Evolutionary conservation across 2,113 vertebrate species (phyloP).

Genomic region (Haliaeetus leucogaster): DNA sequence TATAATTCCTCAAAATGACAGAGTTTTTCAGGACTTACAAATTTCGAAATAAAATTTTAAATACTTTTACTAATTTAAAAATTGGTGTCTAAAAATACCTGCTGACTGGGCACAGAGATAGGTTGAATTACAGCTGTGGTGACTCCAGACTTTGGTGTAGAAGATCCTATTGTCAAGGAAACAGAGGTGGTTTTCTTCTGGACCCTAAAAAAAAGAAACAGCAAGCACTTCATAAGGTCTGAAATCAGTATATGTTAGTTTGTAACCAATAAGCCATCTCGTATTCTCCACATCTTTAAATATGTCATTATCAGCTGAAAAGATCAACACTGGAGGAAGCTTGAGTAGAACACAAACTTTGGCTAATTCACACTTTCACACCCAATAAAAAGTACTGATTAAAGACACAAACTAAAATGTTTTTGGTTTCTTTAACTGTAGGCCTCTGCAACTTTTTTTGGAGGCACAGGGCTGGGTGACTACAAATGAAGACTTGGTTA

Average conservation of each 20-base stretch:
- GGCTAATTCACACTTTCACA: background rate
- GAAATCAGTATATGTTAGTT: background rate
- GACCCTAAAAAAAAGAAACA: conserved; percentile 69
- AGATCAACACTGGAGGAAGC: background rate
- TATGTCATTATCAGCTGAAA: background rate
- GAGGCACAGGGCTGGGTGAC: background rate
- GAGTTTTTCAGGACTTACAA: background rate
- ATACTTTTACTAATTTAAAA: background rate
- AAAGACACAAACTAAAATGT: background rate
- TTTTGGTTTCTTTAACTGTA: background rate
- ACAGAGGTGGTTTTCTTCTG: conserved; percentile 95
- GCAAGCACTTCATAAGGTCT: background rate
- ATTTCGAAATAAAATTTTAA: background rate
- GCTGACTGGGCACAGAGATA: conserved; percentile 79
- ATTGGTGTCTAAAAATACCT: conserved; percentile 60
- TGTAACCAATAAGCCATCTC: background rate
- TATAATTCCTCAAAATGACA: background rate
- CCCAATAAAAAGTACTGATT: background rate
- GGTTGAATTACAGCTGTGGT: conserved; percentile 91
- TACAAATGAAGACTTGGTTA: background rate
- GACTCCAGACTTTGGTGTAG: conserved; percentile 85
- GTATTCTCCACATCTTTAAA: background rate
- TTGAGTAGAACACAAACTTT: background rate
- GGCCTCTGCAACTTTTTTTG: background rate
- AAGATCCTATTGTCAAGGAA: conserved; percentile 91